These are phyloP conservation scores for Hemichromis elongatus DNA, from an alignment of 2,113 vertebrate genomes.

Conservation along the genomic window DNA sequence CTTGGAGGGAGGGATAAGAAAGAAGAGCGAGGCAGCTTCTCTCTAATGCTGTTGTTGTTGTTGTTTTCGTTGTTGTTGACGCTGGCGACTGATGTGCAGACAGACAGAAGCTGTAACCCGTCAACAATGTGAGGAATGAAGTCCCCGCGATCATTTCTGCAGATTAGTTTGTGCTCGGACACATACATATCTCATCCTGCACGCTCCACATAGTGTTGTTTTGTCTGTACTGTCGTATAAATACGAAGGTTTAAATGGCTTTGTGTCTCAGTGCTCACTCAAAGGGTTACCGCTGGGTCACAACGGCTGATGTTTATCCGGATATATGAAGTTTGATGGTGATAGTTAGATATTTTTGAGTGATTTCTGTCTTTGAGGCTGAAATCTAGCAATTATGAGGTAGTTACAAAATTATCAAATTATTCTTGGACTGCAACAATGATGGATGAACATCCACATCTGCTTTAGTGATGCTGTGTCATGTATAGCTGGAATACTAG, in stretches of 20 bases:
- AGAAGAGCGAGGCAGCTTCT: neutral
- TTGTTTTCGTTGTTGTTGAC: constrained; percentile 11
- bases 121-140: constrained; percentile 53
- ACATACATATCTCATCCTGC: neutral
- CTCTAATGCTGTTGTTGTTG: neutral
- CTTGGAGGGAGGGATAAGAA: constrained; percentile 4
- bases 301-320: neutral
- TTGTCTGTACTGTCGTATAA: constrained; percentile 37
- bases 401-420: neutral
- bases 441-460: neutral
- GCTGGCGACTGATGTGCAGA: constrained; percentile 1
- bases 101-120: constrained; percentile 27
- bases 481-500: neutral
- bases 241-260: neutral
- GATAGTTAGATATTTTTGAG: neutral
- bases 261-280: neutral
- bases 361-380: neutral
- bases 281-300: constrained; percentile 23
- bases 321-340: neutral
- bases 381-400: neutral
- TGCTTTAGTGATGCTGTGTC: neutral
- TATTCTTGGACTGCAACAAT: neutral
- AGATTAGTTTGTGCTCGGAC: constrained; percentile 38
- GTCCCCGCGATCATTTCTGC: constrained; percentile 3
- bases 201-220: constrained; percentile 37